Evolutionary conservation across 1,140 invertebrate genomes (phyloP).

Genomic region (Musca domestica): DNA sequence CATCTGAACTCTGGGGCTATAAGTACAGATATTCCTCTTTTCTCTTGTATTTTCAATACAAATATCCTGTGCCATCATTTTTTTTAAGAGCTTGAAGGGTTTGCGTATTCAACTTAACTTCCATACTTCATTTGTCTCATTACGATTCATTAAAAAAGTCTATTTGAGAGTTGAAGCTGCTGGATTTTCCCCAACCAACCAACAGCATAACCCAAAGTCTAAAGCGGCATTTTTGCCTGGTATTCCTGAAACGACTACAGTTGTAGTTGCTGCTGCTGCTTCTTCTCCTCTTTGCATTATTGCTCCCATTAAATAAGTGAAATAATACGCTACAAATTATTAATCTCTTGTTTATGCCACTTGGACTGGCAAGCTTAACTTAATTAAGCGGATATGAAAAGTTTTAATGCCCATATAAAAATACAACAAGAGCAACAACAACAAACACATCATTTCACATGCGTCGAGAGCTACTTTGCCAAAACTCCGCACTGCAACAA

Average conservation of each 20-base stretch:
- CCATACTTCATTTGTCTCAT: background rate
- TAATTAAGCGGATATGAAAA: conserved; percentile 29
- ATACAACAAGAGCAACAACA: background rate
- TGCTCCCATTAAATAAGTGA: conserved; percentile 16
- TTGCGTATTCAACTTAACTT: too few relatives aligned
- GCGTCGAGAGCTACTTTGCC: too few relatives aligned
- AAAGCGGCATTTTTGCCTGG: background rate
- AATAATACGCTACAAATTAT: conserved; percentile 28
- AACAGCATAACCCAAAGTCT: background rate
- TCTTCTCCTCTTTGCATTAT: background rate
- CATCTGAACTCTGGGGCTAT: too few relatives aligned
- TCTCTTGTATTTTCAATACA: too few relatives aligned
- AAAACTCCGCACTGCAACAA: too few relatives aligned
- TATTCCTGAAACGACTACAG: too few relatives aligned
- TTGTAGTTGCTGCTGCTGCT: background rate
- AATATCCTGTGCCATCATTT: too few relatives aligned
- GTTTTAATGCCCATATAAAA: conserved; percentile 10
- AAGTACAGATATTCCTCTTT: too few relatives aligned
- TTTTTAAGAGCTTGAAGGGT: too few relatives aligned
- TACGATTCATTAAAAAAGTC: background rate
- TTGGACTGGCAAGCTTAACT: conserved; percentile 22
- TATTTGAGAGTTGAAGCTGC: conserved; percentile 11
- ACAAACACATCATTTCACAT: too few relatives aligned
- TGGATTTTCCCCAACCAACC: background rate
- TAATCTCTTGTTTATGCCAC: conserved; percentile 27